Evolutionary conservation across 2,797 vertebrate species (phyloP).

Genomic region (Astyanax mexicanus): DNA sequence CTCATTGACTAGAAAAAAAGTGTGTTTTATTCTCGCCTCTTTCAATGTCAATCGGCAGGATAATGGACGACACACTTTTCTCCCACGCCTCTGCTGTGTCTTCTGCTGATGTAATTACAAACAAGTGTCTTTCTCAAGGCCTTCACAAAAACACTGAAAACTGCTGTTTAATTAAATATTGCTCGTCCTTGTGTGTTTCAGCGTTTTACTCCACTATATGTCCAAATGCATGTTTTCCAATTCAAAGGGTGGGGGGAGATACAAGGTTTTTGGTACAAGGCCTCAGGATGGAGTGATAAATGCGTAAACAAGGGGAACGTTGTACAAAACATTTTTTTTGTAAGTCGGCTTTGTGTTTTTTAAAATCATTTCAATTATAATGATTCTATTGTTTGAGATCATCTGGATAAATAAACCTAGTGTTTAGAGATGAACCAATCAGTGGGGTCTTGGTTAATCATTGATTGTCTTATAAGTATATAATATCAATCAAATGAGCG

Average conservation of each 20-base stretch:
- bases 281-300: not conserved
- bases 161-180: slow-evolving; percentile 43
- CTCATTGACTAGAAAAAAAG: slow-evolving; percentile 83
- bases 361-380: not conserved
- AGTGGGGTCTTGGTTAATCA: too few species aligned
- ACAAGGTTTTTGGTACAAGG: slow-evolving; percentile 11
- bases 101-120: slow-evolving; percentile 59
- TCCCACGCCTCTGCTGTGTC: slow-evolving; percentile 37
- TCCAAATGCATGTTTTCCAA: slow-evolving; percentile 45
- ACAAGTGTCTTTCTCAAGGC: slow-evolving; percentile 47
- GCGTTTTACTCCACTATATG: slow-evolving; percentile 21
- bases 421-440: too few species aligned
- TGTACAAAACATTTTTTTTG: not conserved
- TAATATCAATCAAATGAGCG: too few species aligned
- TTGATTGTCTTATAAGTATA: too few species aligned
- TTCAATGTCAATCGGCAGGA: slow-evolving; percentile 81
- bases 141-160: slow-evolving; percentile 44
- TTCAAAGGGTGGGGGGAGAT: not conserved
- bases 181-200: not conserved
- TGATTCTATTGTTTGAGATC: not conserved
- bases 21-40: slow-evolving; percentile 76
- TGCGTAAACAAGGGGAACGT: not conserved
- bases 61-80: slow-evolving; percentile 52
- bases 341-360: not conserved
- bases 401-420: not conserved